Conservation (phyloP, 2,113 vertebrate genomes). For the Hypanus sabinus region DNA sequence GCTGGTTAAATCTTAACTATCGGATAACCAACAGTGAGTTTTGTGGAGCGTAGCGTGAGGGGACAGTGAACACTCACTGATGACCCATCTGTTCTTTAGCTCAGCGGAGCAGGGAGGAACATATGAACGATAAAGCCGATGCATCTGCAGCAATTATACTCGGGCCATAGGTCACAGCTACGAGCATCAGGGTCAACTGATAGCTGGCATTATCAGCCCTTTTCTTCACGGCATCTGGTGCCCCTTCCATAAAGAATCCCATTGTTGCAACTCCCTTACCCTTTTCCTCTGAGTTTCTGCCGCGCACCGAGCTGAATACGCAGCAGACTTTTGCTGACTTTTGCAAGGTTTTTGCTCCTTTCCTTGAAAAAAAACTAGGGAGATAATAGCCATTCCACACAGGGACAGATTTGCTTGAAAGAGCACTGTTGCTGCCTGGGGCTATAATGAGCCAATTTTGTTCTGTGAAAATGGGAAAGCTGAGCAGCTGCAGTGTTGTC, state of each 20-base stretch:
- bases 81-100: slow-evolving; percentile 49
- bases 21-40: slow-evolving; percentile 17
- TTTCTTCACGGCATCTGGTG: slow-evolving; percentile 42
- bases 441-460: slow-evolving; percentile 38
- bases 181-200: slow-evolving; percentile 46
- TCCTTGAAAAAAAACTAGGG: background rate
- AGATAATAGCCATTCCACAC: background rate
- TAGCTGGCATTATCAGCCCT: slow-evolving; percentile 37
- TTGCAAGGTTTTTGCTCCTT: background rate
- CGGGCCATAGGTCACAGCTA: slow-evolving; percentile 48
- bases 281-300: slow-evolving; percentile 45
- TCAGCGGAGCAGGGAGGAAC: slow-evolving; percentile 50
- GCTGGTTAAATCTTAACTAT: slow-evolving; percentile 28
- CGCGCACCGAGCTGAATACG: slow-evolving; percentile 19
- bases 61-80: slow-evolving; percentile 40
- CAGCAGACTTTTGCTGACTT: slow-evolving; percentile 39
- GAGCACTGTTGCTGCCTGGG: slow-evolving; percentile 38
- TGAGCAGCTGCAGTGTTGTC: slow-evolving; percentile 60
- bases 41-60: background rate
- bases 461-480: background rate
- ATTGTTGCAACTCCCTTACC: slow-evolving; percentile 41
- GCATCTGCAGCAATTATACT: slow-evolving; percentile 45
- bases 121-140: slow-evolving; percentile 53
- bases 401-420: slow-evolving; percentile 34
- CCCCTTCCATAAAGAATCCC: slow-evolving; percentile 34